These are phyloP conservation scores for Cylindroiulus punctatus DNA, from an alignment of 2,888 invertebrate genomes.

Conservation along the genomic window DNA sequence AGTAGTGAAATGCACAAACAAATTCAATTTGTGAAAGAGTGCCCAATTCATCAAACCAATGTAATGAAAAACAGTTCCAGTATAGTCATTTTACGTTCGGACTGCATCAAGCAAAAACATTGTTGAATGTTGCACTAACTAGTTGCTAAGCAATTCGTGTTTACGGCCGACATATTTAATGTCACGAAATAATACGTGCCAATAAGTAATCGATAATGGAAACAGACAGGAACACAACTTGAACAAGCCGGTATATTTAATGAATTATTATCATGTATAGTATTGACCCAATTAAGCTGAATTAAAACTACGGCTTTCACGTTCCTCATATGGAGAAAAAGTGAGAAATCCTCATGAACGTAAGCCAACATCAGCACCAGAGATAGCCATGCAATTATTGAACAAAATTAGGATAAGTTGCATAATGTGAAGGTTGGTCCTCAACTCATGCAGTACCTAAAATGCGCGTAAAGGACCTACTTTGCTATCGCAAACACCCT, in stretches of 20 bases:
- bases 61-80: too few relatives aligned
- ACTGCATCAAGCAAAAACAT: too few relatives aligned
- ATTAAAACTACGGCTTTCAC: not conserved
- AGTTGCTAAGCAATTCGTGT: not conserved
- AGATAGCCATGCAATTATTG: not conserved
- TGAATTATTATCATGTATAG: too few relatives aligned
- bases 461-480: not conserved
- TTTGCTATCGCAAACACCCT: conserved; percentile 21
- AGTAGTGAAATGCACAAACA: too few relatives aligned
- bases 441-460: not conserved
- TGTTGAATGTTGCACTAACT: not conserved
- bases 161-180: not conserved
- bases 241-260: too few relatives aligned
- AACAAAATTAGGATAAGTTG: not conserved
- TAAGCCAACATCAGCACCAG: not conserved
- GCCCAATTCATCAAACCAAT: too few relatives aligned
- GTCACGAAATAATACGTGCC: not conserved
- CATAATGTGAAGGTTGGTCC: not conserved
- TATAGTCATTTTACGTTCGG: too few relatives aligned
- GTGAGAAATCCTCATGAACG: not conserved
- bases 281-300: too few relatives aligned
- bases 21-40: too few relatives aligned
- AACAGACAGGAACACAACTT: not conserved
- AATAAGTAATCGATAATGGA: not conserved
- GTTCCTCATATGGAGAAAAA: not conserved